Base-by-base conservation (phyloP, 2,888 invertebrate species). In the Diarsia mendica region DNA sequence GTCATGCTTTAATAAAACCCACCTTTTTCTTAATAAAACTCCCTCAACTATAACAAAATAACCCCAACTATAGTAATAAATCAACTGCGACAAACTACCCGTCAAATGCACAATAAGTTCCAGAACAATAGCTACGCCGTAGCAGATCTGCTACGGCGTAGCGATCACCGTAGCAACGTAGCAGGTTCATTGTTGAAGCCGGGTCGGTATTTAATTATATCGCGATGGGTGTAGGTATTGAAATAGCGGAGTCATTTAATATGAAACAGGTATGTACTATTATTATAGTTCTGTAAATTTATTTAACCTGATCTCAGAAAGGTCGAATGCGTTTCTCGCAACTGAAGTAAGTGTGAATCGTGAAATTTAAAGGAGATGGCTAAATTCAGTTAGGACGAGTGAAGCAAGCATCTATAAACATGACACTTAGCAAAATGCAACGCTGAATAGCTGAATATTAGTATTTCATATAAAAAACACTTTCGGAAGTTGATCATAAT, bases 51-150 rank as follows among this genome's bases (percentile, higher is more conserved):
- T 23, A 49, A 28, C 20, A 77, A 68, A 65, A 64, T 28, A 46
- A 60, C 11, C 5, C 4, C 20, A 64, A 67, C 58, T 51, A 28
- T 11, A 65, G 68, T 23, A 68, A 79, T 79, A 82, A 77, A 82
- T 79, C 79, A 79, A 69, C 60, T 60, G 23, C 33, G 82, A 66
- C 82, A 79, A 79, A 79, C 82, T 79, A 79, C 83, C 48, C 77
- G 46, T 69, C 79, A 65, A 82, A 67, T 60, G 60, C 77, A 82
- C 82, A 79, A 79, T 79, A 79, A 58, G 18, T 65, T 82, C 46
- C 44, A 33, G 77, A 82, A 79, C 83, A 79, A 79, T 77, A 13
- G 58, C 67, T 55, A 18, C 46, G 67, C 63, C 81, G 82, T 79
- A 82, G 77, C 77, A 18, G 64, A 58, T 65, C 33, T 69, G 82